A percentile compares a stretch with the other conserved stretches of the same genome.
Evolutionary conservation across 2,797 vertebrate genomes (phyloP).

Genomic region (Ataeniobius toweri): DNA sequence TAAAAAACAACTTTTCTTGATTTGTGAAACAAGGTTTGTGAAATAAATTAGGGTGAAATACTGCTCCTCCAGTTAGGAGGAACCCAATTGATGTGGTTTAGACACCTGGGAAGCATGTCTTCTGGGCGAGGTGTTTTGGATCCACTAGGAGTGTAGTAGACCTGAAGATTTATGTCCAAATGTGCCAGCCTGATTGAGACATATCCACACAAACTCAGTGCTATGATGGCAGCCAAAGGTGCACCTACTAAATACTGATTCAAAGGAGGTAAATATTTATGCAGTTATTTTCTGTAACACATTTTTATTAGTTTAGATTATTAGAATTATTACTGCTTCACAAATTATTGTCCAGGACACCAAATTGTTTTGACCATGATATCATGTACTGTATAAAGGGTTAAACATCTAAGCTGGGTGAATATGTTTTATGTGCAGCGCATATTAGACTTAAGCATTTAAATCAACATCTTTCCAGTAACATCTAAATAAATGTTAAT

Average conservation of each 20-base stretch:
- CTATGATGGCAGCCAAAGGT: too few relatives aligned
- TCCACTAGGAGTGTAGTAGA: background rate
- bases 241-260: background rate
- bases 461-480: too few relatives aligned
- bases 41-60: background rate
- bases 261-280: background rate
- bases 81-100: background rate
- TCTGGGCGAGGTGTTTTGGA: background rate
- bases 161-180: background rate
- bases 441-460: too few relatives aligned
- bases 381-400: too few relatives aligned
- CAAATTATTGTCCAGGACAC: too few relatives aligned
- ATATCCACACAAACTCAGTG: background rate
- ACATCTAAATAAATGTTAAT: too few relatives aligned
- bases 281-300: background rate
- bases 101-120: background rate
- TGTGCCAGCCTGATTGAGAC: background rate
- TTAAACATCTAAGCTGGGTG: too few relatives aligned
- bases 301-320: background rate
- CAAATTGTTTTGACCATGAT: too few relatives aligned
- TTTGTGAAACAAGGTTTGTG: background rate
- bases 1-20: slow-evolving; percentile 9
- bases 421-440: too few relatives aligned
- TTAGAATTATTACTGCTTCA: too few relatives aligned
- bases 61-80: background rate